Conservation (phyloP, 2,113 vertebrate genomes). For the Trogon melanurus region DNA sequence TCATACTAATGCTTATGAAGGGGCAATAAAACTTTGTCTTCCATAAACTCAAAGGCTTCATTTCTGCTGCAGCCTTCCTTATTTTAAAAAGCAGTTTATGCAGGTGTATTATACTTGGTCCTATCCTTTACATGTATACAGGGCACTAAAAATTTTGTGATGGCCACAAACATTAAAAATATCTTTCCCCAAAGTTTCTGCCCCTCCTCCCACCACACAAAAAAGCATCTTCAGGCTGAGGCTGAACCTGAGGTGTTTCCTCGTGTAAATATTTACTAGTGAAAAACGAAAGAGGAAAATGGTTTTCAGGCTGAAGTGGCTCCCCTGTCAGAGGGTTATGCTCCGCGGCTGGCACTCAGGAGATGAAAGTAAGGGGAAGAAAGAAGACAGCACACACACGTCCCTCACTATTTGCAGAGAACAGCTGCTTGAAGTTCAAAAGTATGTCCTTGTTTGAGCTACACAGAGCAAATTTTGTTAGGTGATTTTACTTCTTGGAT, state of each 20-base stretch:
- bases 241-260: background rate
- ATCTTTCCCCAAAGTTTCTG: background rate
- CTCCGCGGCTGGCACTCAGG: background rate
- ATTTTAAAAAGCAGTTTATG: background rate
- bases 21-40: background rate
- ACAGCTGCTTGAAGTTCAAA: background rate
- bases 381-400: background rate
- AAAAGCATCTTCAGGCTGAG: background rate
- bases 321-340: background rate
- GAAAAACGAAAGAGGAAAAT: background rate
- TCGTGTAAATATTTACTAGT: background rate
- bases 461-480: too few species aligned
- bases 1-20: background rate
- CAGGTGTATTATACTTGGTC: background rate
- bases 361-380: background rate
- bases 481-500: too few species aligned
- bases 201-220: background rate
- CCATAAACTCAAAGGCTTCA: background rate
- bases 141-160: background rate
- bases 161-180: background rate
- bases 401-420: background rate
- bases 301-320: background rate
- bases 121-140: background rate
- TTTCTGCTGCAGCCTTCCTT: background rate
- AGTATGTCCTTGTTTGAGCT: background rate